A percentile compares a stretch with the other conserved stretches of the same genome.
These are phyloP conservation scores for Dynastes tityus DNA, from an alignment of 2,888 invertebrate species.

Conservation along the genomic window DNA sequence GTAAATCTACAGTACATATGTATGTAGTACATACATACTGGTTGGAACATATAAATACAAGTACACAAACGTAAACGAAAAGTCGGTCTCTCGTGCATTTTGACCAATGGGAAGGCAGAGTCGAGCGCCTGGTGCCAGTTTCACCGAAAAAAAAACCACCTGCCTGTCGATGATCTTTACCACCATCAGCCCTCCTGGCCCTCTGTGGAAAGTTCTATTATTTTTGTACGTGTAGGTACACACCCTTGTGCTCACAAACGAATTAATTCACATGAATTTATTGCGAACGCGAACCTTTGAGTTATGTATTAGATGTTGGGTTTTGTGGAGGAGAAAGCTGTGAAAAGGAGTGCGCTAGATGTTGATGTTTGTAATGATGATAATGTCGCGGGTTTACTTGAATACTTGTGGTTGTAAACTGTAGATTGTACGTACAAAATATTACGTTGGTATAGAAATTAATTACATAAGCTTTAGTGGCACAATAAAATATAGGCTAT, in stretches of 20 bases:
- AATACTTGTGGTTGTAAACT: too few species aligned
- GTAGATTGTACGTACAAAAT: too few species aligned
- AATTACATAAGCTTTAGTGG: too few species aligned
- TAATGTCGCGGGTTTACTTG: too few species aligned
- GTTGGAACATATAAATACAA: conserved; percentile 42
- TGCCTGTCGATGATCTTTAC: conserved; percentile 63
- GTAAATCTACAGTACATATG: conserved; percentile 1
- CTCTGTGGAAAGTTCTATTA: conserved; percentile 43
- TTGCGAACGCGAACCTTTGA: not conserved
- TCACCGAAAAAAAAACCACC: conserved; percentile 64
- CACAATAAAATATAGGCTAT: too few species aligned
- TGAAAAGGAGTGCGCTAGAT: too few species aligned
- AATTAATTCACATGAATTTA: conserved; percentile 37
- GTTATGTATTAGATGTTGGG: not conserved
- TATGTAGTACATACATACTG: conserved; percentile 17
- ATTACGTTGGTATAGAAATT: too few species aligned
- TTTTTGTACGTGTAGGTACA: conserved; percentile 38
- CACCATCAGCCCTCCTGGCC: conserved; percentile 52
- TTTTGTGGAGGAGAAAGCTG: not conserved
- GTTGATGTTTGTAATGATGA: too few species aligned
- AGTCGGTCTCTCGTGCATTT: conserved; percentile 66
- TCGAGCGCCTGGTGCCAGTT: conserved; percentile 65
- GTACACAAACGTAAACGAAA: conserved; percentile 51
- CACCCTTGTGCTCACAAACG: conserved; percentile 36
- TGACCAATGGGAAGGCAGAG: conserved; percentile 65